Base-by-base conservation (phyloP, 2,888 invertebrate genomes). In the Escarpia spicata region DNA sequence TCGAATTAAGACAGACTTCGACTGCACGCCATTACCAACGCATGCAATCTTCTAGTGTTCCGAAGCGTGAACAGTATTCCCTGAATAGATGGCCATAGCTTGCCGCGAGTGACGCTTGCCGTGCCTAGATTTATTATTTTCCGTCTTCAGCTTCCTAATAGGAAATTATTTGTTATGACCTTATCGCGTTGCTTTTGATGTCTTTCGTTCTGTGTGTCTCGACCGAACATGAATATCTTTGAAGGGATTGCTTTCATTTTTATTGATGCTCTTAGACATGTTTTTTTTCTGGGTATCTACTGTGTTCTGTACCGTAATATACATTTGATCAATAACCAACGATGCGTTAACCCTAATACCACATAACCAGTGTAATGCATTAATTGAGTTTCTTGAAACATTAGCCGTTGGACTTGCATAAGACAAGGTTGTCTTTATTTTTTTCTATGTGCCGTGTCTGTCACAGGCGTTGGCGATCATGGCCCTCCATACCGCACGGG, bases 121-220 rank as follows among this genome's bases (percentile, higher is more conserved):
- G 6, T 75, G n/a, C n/a, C 75, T 75, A 26, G 75, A 75, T 75
- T 75, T 4, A 75, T 15, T 26, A 15, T 75, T 75, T 26, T 75
- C 26, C 75, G 0, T 75, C n/a, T 75, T 6, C 26, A 26, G 75
- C 19, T 75, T 75, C 26, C 75, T 75, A 75, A 75, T 75, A 75
- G 75, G 75, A 75, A 75, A 75, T 75, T n/a, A 75, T 75, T 75
- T 26, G 75, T 75, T 75, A 75, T 75, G 75, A n/a, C 75, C 75
- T 75, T 75, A n/a, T n/a, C 75, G 26, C n/a, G n/a, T n/a, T 26
- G 75, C 12, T 75, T 52, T 52, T 52, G 9, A 52, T 52, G 52
- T 52, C 52, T 15, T 52, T 15, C 52, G 15, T 52, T 75, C 26
- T 75, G 75, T 75, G 75, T n/a, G n/a, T n/a, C n/a, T 75, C 26